These are phyloP conservation scores for Orthosia cruda DNA, from an alignment of 2,888 invertebrate species.

Conservation along the genomic window DNA sequence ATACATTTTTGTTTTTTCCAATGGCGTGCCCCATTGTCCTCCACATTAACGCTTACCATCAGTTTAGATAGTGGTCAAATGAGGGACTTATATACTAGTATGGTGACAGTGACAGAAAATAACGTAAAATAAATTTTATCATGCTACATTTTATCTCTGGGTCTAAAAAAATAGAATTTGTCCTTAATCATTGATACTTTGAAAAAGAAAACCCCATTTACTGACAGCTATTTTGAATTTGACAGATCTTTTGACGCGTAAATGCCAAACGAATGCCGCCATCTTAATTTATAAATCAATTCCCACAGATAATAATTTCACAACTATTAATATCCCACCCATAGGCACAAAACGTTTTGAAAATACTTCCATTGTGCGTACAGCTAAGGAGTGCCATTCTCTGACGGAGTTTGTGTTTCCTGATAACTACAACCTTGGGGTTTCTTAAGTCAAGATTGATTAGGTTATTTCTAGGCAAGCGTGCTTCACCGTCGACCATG, in stretches of 20 bases:
- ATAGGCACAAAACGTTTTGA: no score
- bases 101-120: neutral
- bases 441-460: no score
- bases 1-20: no score
- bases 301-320: no score
- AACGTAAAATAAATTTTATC: neutral
- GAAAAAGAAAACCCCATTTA: neutral
- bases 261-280: neutral
- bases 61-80: neutral
- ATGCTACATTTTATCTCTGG: neutral
- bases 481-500: no score
- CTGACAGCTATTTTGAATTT: slow-evolving; percentile 2
- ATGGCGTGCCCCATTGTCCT: neutral
- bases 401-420: no score
- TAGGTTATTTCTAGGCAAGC: no score
- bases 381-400: no score
- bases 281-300: neutral
- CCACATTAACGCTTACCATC: neutral
- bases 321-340: no score
- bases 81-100: neutral
- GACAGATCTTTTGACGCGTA: neutral
- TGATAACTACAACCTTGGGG: no score
- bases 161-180: neutral
- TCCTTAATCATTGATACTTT: neutral
- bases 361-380: no score